Evolutionary conservation across 1,140 invertebrate genomes (phyloP), one percentile per base, ranked within the genome.

Genomic region (Galendromus occidentalis): DNA sequence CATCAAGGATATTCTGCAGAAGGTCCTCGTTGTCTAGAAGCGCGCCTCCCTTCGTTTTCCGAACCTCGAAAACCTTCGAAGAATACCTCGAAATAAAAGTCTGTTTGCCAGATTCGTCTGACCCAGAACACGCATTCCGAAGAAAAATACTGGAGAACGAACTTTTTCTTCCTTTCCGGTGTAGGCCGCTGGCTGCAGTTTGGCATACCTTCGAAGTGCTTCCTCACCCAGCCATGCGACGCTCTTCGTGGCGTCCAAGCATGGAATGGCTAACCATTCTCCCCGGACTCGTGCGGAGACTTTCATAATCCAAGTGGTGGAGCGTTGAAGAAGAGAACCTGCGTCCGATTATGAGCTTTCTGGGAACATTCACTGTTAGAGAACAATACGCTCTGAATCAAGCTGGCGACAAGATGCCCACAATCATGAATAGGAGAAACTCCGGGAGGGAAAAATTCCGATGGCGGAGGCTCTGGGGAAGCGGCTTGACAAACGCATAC

Each of bases 231-330:
- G 71, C 80, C 81, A 82, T 18, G 71, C 68, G 1, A 83, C 72
- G 1, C 74, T 80, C 22, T 63, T 68, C 70, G 72, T 68, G 75
- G 77, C 77, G 70, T 77, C 75, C 66, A 76, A 78, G 71, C 82
- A 83, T 4, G 82, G 82, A 7, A 84, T 78, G 64, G 82, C 81
- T 47, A 84, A 76, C 82, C 82, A 83, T 70, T 83, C 81, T 1
- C 80, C 81, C 17, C 80, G 71, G 51, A 84, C 76, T 65, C 80
- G 71, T 29, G 79, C 80, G 7, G 81, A 83, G 12, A 84, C 73
- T 74, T 83, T 84, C 82, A 84, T 83, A 14, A 47, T 79, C 71
- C 18, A 39, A 39, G 33, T n/a, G 9, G 4, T 9, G 33, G 33
- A 39, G 4, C 33, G 33, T 39, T 39, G 4, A 39, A 39, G 33